Percentiles rank a stretch among this genome's conserved stretches.
phyloP scores from a whole-genome alignment of 2,797 vertebrate genomes.

The Vultur gryphus region DNA sequence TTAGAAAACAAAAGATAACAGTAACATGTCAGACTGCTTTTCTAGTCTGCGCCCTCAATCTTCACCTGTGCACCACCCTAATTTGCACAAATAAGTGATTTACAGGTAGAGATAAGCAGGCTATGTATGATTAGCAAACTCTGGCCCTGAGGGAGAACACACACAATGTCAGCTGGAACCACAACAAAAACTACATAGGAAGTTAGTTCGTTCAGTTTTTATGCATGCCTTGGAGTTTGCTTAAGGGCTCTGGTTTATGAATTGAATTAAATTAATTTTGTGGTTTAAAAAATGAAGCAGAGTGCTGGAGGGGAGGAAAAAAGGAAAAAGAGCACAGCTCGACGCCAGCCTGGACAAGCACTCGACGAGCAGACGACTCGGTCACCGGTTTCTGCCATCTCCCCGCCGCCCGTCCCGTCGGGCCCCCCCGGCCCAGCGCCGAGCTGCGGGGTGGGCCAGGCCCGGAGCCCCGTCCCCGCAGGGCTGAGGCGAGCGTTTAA shows the following conservation, averaged over 20 bases:
- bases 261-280: no score
- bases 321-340: neutral
- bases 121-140: accelerated
- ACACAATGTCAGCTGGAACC: accelerated
- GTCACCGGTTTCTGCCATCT: neutral
- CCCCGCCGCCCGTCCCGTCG: neutral
- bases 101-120: accelerated
- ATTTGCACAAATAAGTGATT: accelerated
- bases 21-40: neutral
- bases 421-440: neutral
- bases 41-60: accelerated
- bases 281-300: neutral
- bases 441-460: neutral
- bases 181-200: accelerated
- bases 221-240: no score
- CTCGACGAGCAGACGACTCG: neutral
- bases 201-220: neutral
- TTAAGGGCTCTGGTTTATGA: no score
- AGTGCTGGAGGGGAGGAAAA: accelerated
- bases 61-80: accelerated
- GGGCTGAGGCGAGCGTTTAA: no score
- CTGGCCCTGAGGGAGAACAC: neutral
- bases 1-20: accelerated
- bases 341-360: neutral
- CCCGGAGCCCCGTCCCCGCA: neutral